Base-by-base conservation (phyloP, 2,888 invertebrate genomes). In the Eutolmus rufibarbis region DNA sequence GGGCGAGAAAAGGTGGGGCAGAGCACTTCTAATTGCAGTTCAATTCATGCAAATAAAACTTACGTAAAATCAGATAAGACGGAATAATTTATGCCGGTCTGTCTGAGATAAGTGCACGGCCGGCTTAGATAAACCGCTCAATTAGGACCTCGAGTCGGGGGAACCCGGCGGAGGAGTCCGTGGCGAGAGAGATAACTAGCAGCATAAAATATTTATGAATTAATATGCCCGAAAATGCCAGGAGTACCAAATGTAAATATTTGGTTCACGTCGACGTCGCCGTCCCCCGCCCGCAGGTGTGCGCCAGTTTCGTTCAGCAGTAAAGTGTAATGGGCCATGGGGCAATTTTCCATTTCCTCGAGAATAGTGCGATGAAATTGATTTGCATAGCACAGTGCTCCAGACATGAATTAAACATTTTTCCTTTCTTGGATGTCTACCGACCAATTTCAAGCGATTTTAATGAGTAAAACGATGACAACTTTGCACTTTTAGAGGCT, bases 21-120 rank as follows among this genome's bases (percentile, higher is more conserved):
- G 28, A 23, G 66, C 66, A 66, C 66, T 28, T 79, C 40, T 79
- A 79, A 79, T 79, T 79, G 23, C 79, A 46, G 79, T 46, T 79
- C 79, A 46, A 79, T 79, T 79, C 43, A 79, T 79, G 79, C 28
- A 28, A 28, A 16, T 46, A 43, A 43, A 79, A 79, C 46, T 79
- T 46, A 46, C 43, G 46, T 51, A 51, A 79, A 79, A 79, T 46
- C 79, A 28, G 79, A 79, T 79, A 46, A 46, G 43, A 14, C 28
- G 9, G 66, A 66, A 77, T 40, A 77, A 77, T 77, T 77, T 77
- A 77, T 77, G 77, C 31, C 77, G 40, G 40, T 7, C 77, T 40
- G 37, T 66, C 66, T 19, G 66, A 66, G 66, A 66, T 66, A 66
- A 66, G 66, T 66, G 66, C 66, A 66, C 28, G 23, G 4, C 66